Evolutionary conservation across 2,113 vertebrate species (phyloP), one percentile per base, ranked within the genome.

Genomic region (Phalacrocorax aristotelis): DNA sequence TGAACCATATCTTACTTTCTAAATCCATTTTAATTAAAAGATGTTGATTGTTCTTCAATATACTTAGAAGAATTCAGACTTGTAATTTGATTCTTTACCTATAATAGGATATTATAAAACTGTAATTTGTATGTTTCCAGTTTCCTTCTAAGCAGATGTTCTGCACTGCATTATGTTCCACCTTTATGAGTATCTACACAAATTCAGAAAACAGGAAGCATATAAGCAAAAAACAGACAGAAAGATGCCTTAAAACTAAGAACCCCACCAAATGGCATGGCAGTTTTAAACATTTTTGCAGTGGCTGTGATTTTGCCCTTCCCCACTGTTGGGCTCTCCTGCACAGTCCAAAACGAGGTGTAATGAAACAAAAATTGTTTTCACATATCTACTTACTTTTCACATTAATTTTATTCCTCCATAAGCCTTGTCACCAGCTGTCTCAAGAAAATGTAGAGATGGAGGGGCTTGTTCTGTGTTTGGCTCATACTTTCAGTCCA

Each of bases 1-100:
- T 83, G 72, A 78, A 94, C 40, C 15, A 9, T 48, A 64, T 46
- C 51, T 61, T 84, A 55, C 48, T 42, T 90, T 77, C 57, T 84
- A 76, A 92, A 68, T 62, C 54, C 34, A 55, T 84, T 93, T 90
- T 77, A 80, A 81, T 94, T 90, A 87, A 93, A 90, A 51, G 83
- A 27, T 32, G 30, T 84, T 44, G 30, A 64, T 88, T 62, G 17
- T 72, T 87, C 44, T 90, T 90, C 60, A 68, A 22, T 69, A 44
- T 40, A 66, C 11, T 57, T 90, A 36, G 8, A 44, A 40, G 44
- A 82, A 72, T 78, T 77, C 49, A 60, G 58, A 29, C 52, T 90
- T 78, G 34, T 88, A 40, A 76, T 85, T 71, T 62, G n/a, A 72
- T 66, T 94, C 17, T 62, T 87, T 78, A 52, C 52, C 21, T 82